Evolutionary conservation across 2,797 vertebrate species (phyloP), one percentile per base, ranked within the genome.

Genomic region (Tangara arthus): DNA sequence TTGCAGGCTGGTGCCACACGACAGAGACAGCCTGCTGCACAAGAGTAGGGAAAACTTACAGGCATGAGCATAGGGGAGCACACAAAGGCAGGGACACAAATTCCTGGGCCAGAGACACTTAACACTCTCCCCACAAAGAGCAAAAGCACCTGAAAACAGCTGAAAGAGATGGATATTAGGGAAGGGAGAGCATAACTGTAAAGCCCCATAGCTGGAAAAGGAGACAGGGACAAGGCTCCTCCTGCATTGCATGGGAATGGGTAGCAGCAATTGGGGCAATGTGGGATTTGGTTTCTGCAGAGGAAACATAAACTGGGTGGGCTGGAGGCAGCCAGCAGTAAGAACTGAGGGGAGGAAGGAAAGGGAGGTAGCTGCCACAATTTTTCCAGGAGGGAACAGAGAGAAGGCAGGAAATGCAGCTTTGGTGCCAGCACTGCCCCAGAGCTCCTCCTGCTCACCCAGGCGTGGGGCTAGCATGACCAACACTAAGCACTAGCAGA

Each of bases 331-430:
- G 10, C 59, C 0, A 0, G 7, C 47, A 90, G 32, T 41, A 56
- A 47, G 52, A 66, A 37, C 42, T 47, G 78, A 68, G 30, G 28
- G 57, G 11, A 86, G 82, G 87, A 95, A 95, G 87, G 73, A 92
- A 95, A 90, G 75, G 71, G 90, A 90, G 82, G 88, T 52, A 89
- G 28, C 64, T 41, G 35, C 49, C 2, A 6, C 56, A 57, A 6
- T 69, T 93, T 92, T 68, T 88, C 60, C 49, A 41, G 12, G 55
- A 53, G 64, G 18, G 68, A 93, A 57, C 1, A 8, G 34, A 56
- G 28, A 71, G 30, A 66, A 82, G 37, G 53, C 68, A 90, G 82
- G 87, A 94, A 94, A 82, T 0, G 2, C 72, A 70, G 28, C 39
- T 57, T 56, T 24, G 18, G 30, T 81, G 86, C 55, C 52, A 76